Percentiles rank a stretch among this genome's conserved stretches.
phyloP scores from a whole-genome alignment of 2,113 vertebrate genomes.

The Panurus biarmicus region DNA sequence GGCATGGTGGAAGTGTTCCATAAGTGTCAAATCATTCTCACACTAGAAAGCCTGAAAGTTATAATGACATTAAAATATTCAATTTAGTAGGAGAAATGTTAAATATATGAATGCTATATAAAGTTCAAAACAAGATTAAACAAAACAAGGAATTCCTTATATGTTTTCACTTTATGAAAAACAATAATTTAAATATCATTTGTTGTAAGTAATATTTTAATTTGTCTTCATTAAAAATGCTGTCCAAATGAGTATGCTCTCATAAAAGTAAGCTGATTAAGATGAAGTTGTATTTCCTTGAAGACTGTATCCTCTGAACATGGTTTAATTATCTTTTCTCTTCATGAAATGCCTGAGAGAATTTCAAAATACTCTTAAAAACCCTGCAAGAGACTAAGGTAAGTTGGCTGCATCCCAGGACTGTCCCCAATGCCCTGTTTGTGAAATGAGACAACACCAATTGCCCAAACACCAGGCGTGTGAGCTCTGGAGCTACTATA shows the following conservation, averaged over 20 bases:
- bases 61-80: constrained; percentile 34
- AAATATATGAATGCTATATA: not conserved
- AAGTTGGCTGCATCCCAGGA: not conserved
- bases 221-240: not conserved
- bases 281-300: not conserved
- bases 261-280: not conserved
- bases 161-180: not conserved
- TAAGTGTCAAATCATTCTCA: constrained; percentile 32
- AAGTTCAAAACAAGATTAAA: constrained; percentile 9
- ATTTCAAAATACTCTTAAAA: not conserved
- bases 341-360: not conserved
- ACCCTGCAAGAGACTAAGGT: not conserved
- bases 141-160: not conserved
- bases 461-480: not conserved
- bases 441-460: not conserved
- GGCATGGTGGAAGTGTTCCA: not conserved
- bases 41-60: not conserved
- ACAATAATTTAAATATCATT: not conserved
- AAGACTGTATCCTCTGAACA: not conserved
- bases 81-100: not conserved
- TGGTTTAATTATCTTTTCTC: not conserved
- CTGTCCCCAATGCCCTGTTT: not conserved
- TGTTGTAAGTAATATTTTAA: not conserved
- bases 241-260: not conserved
- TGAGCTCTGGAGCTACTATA: not conserved